Conservation (phyloP, 2,797 vertebrate genomes). For the Pogonophryne albipinna region DNA sequence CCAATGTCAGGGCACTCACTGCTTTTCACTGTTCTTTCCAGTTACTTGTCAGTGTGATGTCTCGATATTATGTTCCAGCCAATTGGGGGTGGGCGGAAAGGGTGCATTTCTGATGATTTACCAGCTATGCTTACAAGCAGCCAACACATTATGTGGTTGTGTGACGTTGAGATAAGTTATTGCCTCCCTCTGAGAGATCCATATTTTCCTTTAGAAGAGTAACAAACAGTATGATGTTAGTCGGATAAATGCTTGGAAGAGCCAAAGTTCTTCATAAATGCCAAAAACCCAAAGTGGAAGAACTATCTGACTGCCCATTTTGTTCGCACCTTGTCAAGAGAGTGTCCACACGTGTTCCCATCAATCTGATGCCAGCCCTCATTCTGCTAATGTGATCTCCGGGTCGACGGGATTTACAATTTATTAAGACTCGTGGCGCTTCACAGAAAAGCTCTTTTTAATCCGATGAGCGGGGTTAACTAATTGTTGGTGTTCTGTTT, state of each 20-base stretch:
- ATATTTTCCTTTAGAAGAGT: conserved; percentile 1
- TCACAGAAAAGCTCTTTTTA: conserved; percentile 49
- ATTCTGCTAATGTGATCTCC: conserved; percentile 27
- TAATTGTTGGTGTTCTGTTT: conserved; percentile 50
- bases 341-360: neutral
- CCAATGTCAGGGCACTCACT: conserved; percentile 22
- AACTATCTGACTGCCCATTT: conserved; percentile 4
- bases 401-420: conserved; percentile 12
- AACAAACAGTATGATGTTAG: neutral
- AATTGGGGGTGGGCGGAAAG: neutral
- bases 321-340: conserved; percentile 1
- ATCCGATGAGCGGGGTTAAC: conserved; percentile 41
- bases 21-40: conserved; percentile 15
- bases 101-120: conserved; percentile 18
- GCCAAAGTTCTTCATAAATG: neutral
- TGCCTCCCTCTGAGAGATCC: neutral
- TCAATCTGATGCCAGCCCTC: conserved; percentile 22
- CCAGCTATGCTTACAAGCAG: neutral
- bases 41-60: conserved; percentile 1
- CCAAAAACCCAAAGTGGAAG: neutral
- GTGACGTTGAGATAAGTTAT: neutral
- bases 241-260: neutral
- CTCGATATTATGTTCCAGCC: neutral
- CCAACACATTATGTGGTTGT: neutral
- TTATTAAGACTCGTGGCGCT: conserved; percentile 34